Evolutionary conservation across 2,888 invertebrate species (phyloP), one percentile per base, ranked within the genome.

Genomic region (Melieria picta): DNA sequence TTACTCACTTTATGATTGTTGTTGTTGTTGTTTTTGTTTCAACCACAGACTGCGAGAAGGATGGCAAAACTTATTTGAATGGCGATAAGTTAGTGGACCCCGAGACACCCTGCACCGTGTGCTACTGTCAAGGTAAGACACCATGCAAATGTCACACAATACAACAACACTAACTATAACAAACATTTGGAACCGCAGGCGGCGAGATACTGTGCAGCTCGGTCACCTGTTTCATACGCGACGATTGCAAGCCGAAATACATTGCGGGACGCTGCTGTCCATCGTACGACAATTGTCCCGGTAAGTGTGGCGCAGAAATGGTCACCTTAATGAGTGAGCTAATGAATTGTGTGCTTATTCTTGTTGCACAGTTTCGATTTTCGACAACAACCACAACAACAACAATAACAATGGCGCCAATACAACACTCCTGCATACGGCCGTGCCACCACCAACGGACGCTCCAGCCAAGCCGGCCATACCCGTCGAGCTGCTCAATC

Each of bases 211-310:
- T 92, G 80, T 94, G 94, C 87, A 91, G 92, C 62, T 90, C 92
- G 74, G 91, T 94, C 77, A 92, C 92, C 66, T 94, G 94, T 87
- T 93, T 92, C 87, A 90, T 90, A 78, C 89, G 94, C 67, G 91
- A 91, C 77, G 94, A 94, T 87, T 94, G 94, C 86, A 89, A 90
- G 80, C 93, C 93, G 52, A 89, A 91, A 75, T 90, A 90, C 76
- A 91, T 93, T 77, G 89, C 91, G 10, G 93, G 93, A 65, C 90
- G 92, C 81, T 94, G 94, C 87, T 94, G 94, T 81, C 94, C 94
- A 1, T 92, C 92, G 83, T 94, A 93, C 84, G 93, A 93, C 83
- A 92, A 94, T 87, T 94, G 94, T 83, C 93, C 93, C 55, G 92
- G 92, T 86, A 72, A 81, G 82, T 78, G 70, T 10, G 30, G 0